Evolutionary conservation across 1,140 invertebrate genomes (phyloP), one percentile per base, ranked within the genome.

Genomic region (Wasmannia auropunctata): DNA sequence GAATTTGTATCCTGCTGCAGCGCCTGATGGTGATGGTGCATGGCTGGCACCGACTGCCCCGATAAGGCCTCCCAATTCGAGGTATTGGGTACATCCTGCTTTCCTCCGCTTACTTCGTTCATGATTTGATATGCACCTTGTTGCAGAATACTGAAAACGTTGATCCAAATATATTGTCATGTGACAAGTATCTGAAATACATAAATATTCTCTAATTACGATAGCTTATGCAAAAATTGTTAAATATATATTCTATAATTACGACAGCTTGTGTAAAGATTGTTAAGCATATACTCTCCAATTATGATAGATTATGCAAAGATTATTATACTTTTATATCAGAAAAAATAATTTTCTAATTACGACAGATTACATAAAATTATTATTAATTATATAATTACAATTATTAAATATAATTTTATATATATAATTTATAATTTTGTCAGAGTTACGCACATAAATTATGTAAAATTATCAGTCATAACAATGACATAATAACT

Each of bases 91-190:
- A 94, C 90, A 60, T 95, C 95, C 91, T 94, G 94, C 43, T 95
- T 96, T 85, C 92, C 95, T 92, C 94, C 94, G 56, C 93, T 95
- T 34, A 95, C 94, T 92, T 95, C 95, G 79, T 95, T 95, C 95
- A 95, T 95, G 89, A 85, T 94, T 80, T n/a, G 60, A 86, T 62
- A 54, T 70, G 28, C 28, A 65, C 40, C 11, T 28, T 56, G 25
- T 19, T 28, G 34, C 28, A 65, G 28, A 80, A 31, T 72, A 87
- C 51, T 83, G 22, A 46, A 83, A 83, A 81, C 7, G 5, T 56
- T 54, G 14, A 69, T 56, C 7, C n/a, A 60, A 83, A 19, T 6
- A 10, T 51, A 51, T 16, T 10, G 14, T 34, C 8, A 28, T 25
- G 34, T 19, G 1, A 51, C 40, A 25, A 25, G 3, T 40, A 5